phyloP scores from a whole-genome alignment of 2,888 invertebrate genomes.

The Oxystoma pomonae region DNA sequence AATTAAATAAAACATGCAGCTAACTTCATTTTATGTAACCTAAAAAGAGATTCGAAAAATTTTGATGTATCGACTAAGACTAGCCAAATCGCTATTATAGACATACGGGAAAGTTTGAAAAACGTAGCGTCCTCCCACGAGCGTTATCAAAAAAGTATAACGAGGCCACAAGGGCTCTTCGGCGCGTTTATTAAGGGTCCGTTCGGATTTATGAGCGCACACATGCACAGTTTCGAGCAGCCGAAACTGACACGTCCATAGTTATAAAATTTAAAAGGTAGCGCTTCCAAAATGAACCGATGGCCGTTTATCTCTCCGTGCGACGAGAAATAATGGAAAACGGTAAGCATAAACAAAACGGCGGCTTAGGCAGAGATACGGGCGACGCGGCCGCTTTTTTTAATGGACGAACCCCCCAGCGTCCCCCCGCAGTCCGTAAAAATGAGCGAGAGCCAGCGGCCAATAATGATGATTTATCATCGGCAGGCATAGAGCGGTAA shows the following conservation, averaged over 20 bases:
- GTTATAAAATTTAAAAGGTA: slow-evolving; percentile 16
- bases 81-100: no score
- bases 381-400: slow-evolving; percentile 26
- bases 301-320: slow-evolving; percentile 16
- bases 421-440: slow-evolving; percentile 7
- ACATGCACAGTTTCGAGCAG: background rate
- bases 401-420: slow-evolving; percentile 19
- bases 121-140: background rate
- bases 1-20: no score
- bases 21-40: no score
- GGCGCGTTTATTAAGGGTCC: background rate
- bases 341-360: slow-evolving; percentile 44
- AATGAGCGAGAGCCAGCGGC: slow-evolving; percentile 40
- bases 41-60: no score
- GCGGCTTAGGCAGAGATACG: slow-evolving; percentile 40
- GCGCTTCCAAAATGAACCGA: slow-evolving; percentile 19
- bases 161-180: background rate
- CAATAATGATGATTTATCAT: slow-evolving; percentile 60
- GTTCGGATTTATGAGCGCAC: background rate
- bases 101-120: background rate
- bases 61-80: no score
- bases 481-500: slow-evolving; percentile 54
- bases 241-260: background rate
- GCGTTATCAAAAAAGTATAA: background rate
- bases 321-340: slow-evolving; percentile 37